Evolutionary conservation across 2,113 vertebrate species (phyloP), one percentile per base, ranked within the genome.

Genomic region (Nyctereutes procyonoides): DNA sequence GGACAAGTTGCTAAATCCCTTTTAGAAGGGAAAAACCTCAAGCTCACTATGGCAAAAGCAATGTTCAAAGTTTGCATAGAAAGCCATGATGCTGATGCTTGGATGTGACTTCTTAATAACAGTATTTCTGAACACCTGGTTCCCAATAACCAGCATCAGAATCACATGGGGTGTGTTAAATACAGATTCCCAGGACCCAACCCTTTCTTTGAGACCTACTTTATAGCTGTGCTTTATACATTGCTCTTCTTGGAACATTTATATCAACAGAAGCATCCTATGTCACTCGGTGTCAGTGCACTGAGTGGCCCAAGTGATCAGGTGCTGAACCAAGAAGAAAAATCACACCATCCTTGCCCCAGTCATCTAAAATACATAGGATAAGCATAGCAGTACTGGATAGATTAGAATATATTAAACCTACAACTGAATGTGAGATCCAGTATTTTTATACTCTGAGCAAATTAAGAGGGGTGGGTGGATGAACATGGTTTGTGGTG

Each of bases 1-100:
- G 81, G 93, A 97, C 53, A 95, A 48, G 30, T 82, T 82, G 53
- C 48, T 95, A 95, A 93, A 96, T 97, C 43, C 43, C 38, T 88
- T 90, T 82, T 63, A 93, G 81, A 85, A 95, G 35, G 43, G 65
- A 69, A 60, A 83, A 94, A 53, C 17, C 88, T 71, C 69, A 94
- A 97, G 22, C 63, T 94, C 20, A 43, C 32, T 24, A 19, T 94
- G 48, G 92, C 48, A 71, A 63, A 93, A 84, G 63, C 48, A 90
- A n/a, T 19, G 14, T 14, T 81, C 1, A 22, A 73, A 88, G 26
- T 51, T 67, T 88, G 19, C 11, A 16, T 71, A 53, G 28, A 74
- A 88, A 85, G 30, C 30, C 24, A 2, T 30, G 26, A 60, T 1
- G 0, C 7, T 17, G 48, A 32, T 3, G 4, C 20, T 43, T 74